Conservation (phyloP, 2,113 vertebrate species). For the Peromyscus maniculatus region DNA sequence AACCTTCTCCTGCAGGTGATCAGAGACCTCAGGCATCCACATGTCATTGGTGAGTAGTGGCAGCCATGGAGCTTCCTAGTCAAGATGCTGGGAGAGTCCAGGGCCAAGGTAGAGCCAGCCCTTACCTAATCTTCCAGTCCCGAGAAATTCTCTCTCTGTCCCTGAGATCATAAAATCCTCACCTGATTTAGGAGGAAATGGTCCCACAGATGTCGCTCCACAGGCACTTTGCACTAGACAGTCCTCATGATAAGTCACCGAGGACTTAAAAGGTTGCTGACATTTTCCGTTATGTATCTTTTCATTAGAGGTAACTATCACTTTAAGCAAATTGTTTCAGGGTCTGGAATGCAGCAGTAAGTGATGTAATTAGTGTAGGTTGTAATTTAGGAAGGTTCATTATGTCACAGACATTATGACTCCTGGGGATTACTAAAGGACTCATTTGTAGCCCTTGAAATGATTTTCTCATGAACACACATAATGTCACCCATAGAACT, state of each 20-base stretch:
- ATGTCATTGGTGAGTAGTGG: background rate
- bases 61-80: background rate
- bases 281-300: conserved; percentile 81
- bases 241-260: background rate
- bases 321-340: conserved; percentile 88
- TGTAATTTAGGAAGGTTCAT: conserved; percentile 91
- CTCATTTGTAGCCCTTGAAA: conserved; percentile 88
- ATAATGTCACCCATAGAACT: conserved; percentile 70
- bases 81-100: background rate
- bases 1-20: background rate
- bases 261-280: conserved; percentile 80
- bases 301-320: conserved; percentile 85
- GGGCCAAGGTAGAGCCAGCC: background rate
- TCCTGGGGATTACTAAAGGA: conserved; percentile 89
- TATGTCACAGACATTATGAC: conserved; percentile 89
- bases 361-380: conserved; percentile 88
- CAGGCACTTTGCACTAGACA: background rate
- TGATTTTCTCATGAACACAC: conserved; percentile 85
- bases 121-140: background rate
- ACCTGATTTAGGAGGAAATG: conserved; percentile 45
- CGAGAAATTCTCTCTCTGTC: conserved; percentile 40
- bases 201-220: background rate
- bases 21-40: background rate
- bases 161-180: conserved; percentile 23
- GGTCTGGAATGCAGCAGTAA: conserved; percentile 88